Evolutionary conservation across 2,797 vertebrate species (phyloP), one percentile per base, ranked within the genome.

Genomic region (Holocentrus rufus): DNA sequence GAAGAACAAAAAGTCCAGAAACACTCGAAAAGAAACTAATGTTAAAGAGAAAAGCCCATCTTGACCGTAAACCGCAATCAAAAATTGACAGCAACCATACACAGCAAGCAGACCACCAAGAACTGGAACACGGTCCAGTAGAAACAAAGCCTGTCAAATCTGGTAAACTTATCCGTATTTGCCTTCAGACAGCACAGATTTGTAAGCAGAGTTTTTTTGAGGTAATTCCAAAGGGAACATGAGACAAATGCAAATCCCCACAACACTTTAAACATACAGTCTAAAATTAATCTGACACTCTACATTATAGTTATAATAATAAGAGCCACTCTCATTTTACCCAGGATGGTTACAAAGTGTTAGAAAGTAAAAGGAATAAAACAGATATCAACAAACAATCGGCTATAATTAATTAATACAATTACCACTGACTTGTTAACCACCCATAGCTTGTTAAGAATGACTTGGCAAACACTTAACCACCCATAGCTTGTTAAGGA

Each of bases 1-100:
- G 71, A 82, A 50, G 77, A 79, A 84, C 50, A 76, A 69, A 72
- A 77, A 44, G 80, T 87, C 55, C 74, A 25, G 17, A 69, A 76
- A 69, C 23, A 3, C 5, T 42, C 2, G 11, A 30, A 46, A 53
- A 39, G 36, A 22, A 22, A 22, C 30, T 66, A 10, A 14, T 18
- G n/a, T 58, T 72, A 22, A 50, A 36, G 30, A 58, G 34, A 15
- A 58, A 30, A 17, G 58, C 5, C 23, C 27, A 15, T n/a, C 17
- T 11, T 14, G 1, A 57, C 22, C 13, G 27, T 54, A 73, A 81
- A 69, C 34, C 34, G n/a, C 53, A 67, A 66, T 69, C 20, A 57
- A 66, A 57, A 36, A 42, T 49, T 70, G 58, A 63, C 44, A 69
- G 34, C 14, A 42, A 27, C 11, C n/a, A 3, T 8, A 6, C 8